Percentiles rank a stretch among this genome's conserved stretches.
These are phyloP conservation scores for Pachycephus smyrnensis DNA, from an alignment of 2,888 invertebrate genomes.

Conservation along the genomic window DNA sequence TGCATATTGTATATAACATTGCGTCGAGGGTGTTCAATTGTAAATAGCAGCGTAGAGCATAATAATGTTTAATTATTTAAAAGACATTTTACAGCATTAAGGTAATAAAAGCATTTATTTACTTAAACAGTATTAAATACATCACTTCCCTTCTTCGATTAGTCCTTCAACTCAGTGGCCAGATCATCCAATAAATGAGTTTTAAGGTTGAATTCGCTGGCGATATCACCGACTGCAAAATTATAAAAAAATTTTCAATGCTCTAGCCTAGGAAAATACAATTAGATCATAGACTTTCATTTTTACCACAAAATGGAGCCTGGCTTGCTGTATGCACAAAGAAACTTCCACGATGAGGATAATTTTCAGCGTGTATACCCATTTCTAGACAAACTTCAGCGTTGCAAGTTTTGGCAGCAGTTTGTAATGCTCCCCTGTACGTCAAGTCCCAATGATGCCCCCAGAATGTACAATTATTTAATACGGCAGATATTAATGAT, in stretches of 20 bases:
- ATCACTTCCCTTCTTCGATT: conserved; percentile 7
- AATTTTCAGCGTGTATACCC: conserved; percentile 69
- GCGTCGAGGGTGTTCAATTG: conserved; percentile 28
- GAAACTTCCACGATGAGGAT: conserved; percentile 68
- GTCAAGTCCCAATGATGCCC: conserved; percentile 71
- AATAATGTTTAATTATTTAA: conserved; percentile 30
- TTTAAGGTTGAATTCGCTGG: background rate
- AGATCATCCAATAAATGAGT: conserved; percentile 34
- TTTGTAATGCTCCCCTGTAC: conserved; percentile 67
- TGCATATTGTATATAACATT: conserved; percentile 37
- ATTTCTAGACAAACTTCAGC: conserved; percentile 69
- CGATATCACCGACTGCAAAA: background rate
- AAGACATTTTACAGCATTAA: conserved; percentile 16
- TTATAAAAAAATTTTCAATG: background rate
- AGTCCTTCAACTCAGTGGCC: conserved; percentile 29
- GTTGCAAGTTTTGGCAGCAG: conserved; percentile 64
- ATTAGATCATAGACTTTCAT: background rate
- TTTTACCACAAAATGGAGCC: conserved; percentile 71
- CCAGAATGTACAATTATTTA: conserved; percentile 70
- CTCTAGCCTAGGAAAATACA: background rate
- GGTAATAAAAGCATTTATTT: conserved; percentile 26
- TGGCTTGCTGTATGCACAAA: conserved; percentile 70
- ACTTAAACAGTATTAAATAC: conserved; percentile 1
- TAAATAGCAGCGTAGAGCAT: conserved; percentile 30
- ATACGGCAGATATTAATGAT: conserved; percentile 64